Evolutionary conservation across 2,797 vertebrate genomes (phyloP).

Genomic region (Podargus strigoides): DNA sequence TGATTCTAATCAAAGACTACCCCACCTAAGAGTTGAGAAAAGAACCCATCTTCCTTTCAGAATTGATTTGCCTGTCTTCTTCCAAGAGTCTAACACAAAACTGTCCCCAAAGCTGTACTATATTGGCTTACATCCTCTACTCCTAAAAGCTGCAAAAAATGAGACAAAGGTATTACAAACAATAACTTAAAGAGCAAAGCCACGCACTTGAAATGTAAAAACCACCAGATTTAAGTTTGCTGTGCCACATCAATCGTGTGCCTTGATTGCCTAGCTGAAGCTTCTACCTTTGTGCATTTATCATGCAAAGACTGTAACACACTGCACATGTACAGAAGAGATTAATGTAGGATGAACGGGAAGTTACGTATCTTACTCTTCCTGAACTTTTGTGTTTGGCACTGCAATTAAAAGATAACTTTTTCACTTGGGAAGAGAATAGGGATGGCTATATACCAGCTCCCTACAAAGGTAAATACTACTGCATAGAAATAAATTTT

Average conservation of each 20-base stretch:
- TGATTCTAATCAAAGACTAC: not conserved
- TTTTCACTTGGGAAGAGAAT: not conserved
- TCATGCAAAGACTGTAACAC: not conserved
- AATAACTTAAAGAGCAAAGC: not conserved
- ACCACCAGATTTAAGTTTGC: not conserved
- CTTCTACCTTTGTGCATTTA: not conserved
- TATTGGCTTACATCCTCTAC: not conserved
- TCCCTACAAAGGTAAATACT: not conserved
- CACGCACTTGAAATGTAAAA: not conserved
- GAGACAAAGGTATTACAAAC: not conserved
- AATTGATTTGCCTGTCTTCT: not conserved
- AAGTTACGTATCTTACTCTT: rapidly evolving
- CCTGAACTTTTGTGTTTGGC: not conserved
- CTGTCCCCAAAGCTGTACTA: not conserved
- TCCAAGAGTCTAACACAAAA: not conserved
- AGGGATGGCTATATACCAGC: not conserved
- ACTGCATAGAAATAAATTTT: not conserved
- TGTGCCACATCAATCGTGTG: not conserved
- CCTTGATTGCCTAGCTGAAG: not conserved
- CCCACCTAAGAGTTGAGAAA: not conserved
- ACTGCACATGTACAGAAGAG: not conserved
- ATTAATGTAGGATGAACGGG: not conserved
- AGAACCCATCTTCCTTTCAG: not conserved
- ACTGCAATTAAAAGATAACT: not conserved
- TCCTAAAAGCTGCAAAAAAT: not conserved